Base-by-base conservation (phyloP, 2,797 vertebrate genomes). In the Anguilla pacifica region DNA sequence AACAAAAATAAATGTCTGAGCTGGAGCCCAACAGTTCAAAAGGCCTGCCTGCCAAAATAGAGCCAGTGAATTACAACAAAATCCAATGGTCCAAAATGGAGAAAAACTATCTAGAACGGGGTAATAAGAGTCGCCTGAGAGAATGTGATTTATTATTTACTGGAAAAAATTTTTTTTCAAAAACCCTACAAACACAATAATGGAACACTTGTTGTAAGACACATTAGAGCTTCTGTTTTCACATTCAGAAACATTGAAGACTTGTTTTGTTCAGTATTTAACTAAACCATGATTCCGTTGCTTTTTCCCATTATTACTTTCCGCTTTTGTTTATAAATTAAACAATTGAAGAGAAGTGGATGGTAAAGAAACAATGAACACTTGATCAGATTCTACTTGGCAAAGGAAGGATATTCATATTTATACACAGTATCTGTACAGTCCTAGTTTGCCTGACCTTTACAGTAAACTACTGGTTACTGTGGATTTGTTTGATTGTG, bases 1-100 rank as follows among this genome's bases (percentile, higher is more conserved):
- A 85, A 90, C 86, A 84, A 22, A 84, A 53, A 89, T 92, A 92
- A 93, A 92, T 85, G 92, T 91, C 91, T 89, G 83, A 84, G 85
- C 84, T 57, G 61, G 31, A 55, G 64, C 25, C 81, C 28, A 82
- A 9, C 22, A 43, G 84, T 90, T 83, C 87, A 87, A 86, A 87
- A 72, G 67, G 57, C 67, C 64, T 87, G 46, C 72, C 19, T 64
- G 86, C 72, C 86, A 77, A 89, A 91, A 83, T 25, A 67, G 61
- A 77, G 77, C 55, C 88, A 87, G 91, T 91, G 87, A 89, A 91
- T 89, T 0, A 22, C 5, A 85, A 22, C 59, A 70, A 70, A 31
- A 82, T 43, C 43, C 57, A 39, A 28, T 15, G 46, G 77, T 83
- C 22, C n/a, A 87, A 83, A 72, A 7, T 57, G 43, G 67, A 43